phyloP scores from a whole-genome alignment of 2,888 invertebrate genomes.

The Heliothis peltigera region DNA sequence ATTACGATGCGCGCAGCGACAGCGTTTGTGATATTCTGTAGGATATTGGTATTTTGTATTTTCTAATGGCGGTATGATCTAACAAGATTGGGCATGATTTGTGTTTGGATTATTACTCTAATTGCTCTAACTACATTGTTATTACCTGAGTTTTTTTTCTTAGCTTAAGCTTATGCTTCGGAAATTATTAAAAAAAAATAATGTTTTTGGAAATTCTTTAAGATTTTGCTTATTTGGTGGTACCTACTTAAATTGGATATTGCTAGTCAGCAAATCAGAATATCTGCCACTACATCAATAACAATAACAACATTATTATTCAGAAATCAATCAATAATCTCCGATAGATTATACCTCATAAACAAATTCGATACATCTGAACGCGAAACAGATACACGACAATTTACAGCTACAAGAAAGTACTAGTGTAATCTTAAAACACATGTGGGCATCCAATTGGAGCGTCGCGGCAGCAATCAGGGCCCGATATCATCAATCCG shows the following conservation, averaged over 20 bases:
- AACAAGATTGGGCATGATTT: slow-evolving; percentile 42
- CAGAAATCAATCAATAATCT: not conserved
- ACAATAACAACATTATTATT: slow-evolving; percentile 11
- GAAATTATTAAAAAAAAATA: too few relatives aligned
- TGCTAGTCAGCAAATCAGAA: too few relatives aligned
- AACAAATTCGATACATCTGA: slow-evolving; percentile 7
- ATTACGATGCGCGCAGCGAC: slow-evolving; percentile 47
- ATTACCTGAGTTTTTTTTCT: not conserved
- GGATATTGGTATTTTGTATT: slow-evolving; percentile 33
- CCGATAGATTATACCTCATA: slow-evolving; percentile 1
- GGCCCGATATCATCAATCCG: slow-evolving; percentile 63
- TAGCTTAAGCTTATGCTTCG: too few relatives aligned
- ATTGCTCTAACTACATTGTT: not conserved
- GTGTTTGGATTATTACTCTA: slow-evolving; percentile 7
- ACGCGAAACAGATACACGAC: slow-evolving; percentile 11
- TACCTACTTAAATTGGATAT: too few relatives aligned
- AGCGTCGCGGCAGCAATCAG: slow-evolving; percentile 60
- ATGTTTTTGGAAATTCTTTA: too few relatives aligned
- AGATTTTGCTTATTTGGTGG: too few relatives aligned
- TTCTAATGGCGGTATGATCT: slow-evolving; percentile 21
- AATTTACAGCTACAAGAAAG: not conserved
- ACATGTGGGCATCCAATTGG: slow-evolving; percentile 60
- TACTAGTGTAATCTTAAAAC: slow-evolving; percentile 56
- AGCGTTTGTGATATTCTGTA: slow-evolving; percentile 33
- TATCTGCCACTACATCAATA: not conserved